Evolutionary conservation across 2,797 vertebrate genomes (phyloP), one percentile per base, ranked within the genome.

Genomic region (Notolabrus celidotus): DNA sequence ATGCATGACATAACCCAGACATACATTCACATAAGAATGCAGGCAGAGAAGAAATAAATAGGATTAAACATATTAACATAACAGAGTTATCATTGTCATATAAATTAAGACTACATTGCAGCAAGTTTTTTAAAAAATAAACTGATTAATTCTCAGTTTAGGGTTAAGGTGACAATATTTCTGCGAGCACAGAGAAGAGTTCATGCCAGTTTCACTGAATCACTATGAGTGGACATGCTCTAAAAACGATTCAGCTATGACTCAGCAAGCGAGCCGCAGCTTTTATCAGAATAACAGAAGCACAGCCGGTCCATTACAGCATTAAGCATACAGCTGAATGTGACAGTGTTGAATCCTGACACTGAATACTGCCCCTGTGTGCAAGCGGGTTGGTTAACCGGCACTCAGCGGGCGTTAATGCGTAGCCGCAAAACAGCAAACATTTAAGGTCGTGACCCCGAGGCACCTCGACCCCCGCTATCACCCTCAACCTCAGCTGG

Each of bases 71-170:
- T 74, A 74, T 73, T 58, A 82, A 87, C 74, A 75, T 76, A 81
- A 90, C 78, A 80, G 77, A 81, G 72, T 78, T 67, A 86, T 77
- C 77, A 83, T 68, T 50, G 71, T 72, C 61, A 87, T 82, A 92
- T 93, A 93, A 94, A 93, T 93, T 93, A 93, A 93, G 91, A 93
- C 88, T 86, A 91, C 86, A 89, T 79, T 89, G 89, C 88, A 92
- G 90, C 81, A 73, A 79, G 77, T 85, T 86, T 74, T 31, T 74
- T 70, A 82, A 49, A 75, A 81, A 74, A 66, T 45, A 71, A 85
- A 84, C 69, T 45, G 74, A 83, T 75, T 53, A 23, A 74, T 74
- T 84, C 82, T 91, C 72, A 80, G 85, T 80, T 88, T 41, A 65
- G 52, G 67, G 60, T 82, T 86, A 81, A 88, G 86, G 79, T 88